Conservation (phyloP, 2,113 vertebrate genomes). For the Cinclus cinclus region DNA sequence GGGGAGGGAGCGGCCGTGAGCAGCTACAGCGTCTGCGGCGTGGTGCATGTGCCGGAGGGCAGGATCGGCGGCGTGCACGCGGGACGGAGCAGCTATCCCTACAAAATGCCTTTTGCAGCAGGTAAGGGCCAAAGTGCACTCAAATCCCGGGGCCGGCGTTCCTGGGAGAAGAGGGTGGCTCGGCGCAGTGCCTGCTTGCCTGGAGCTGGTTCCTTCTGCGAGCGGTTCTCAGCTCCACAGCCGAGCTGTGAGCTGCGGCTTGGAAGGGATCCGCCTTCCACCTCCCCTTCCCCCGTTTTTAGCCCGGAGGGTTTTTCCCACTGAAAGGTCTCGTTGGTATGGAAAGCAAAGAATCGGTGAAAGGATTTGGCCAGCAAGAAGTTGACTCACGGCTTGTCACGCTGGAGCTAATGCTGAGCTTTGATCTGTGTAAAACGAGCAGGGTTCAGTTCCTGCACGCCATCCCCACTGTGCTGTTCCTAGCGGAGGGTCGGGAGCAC, state of each 20-base stretch:
- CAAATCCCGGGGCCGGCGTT: fast-evolving
- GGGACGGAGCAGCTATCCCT: constrained; percentile 81
- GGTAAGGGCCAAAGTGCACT: constrained; percentile 71
- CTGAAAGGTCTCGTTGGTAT: not conserved
- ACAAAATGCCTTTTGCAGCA: constrained; percentile 87
- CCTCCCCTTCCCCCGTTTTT: not conserved
- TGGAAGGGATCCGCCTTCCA: not conserved
- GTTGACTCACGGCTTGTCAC: not conserved
- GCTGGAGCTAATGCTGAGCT: not conserved
- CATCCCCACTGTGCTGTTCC: fast-evolving
- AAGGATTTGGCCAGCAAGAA: not conserved
- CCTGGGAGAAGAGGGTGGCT: not conserved
- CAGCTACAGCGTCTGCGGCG: constrained; percentile 82
- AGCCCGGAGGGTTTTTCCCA: not conserved
- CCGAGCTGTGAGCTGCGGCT: fast-evolving
- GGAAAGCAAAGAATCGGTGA: not conserved
- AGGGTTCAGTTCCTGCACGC: not conserved
- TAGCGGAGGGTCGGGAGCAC: fast-evolving
- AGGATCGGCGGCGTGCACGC: constrained; percentile 77
- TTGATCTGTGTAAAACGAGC: not conserved
- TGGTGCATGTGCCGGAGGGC: constrained; percentile 80
- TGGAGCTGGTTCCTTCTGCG: not conserved
- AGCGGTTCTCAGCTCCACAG: not conserved
- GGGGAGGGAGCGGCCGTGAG: constrained; percentile 82
- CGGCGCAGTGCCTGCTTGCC: not conserved